Evolutionary conservation across 1,140 invertebrate species (phyloP), one percentile per base, ranked within the genome.

Genomic region (Pseudoatta argentina): DNA sequence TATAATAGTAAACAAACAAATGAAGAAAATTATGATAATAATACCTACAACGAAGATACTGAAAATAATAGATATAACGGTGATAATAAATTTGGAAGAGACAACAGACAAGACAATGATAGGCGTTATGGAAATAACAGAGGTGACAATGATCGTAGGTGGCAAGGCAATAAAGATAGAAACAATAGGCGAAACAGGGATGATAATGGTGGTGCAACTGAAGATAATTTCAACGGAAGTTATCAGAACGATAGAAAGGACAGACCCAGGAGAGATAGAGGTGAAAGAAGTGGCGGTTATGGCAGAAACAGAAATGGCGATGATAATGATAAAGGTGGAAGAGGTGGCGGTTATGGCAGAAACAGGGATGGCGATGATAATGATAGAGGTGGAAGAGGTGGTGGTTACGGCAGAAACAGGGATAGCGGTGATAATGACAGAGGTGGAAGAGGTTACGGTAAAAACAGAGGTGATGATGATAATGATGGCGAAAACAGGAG

Each of bases 141-240:
- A 51, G 86, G 63, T 39, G 73, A 72, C 4, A 24, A 87, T 73
- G 86, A 92, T 57, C 67, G 90, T 4, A 87, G 81, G 64, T 39
- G 64, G 71, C 27, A 88, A 14, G 82, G 85, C 2, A 77, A 87
- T n/a, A 86, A 83, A 0, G 71, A 91, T 27, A 87, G 87, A 18
- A 63, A 79, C 1, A 24, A 76, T 24, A n/a, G 21, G 3, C 55
- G 51, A 57, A 44, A 53, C 30, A 59, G 71, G 18, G 64, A 55
- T 72, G 77, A 30, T 39, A 18, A 61, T 34, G 63, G 55, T 34
- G 63, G 78, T 59, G 85, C 78, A 21, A 79, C 86, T 59, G 75
- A 86, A 63, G 64, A 89, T 21, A 79, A 91, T 34, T 85, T 76
- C 10, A 55, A 89, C 6, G 63, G 83, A 21, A 77, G 73, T 81